Evolutionary conservation across 1,140 invertebrate genomes (phyloP), one percentile per base, ranked within the genome.

Genomic region (Wiebesia pumilae): DNA sequence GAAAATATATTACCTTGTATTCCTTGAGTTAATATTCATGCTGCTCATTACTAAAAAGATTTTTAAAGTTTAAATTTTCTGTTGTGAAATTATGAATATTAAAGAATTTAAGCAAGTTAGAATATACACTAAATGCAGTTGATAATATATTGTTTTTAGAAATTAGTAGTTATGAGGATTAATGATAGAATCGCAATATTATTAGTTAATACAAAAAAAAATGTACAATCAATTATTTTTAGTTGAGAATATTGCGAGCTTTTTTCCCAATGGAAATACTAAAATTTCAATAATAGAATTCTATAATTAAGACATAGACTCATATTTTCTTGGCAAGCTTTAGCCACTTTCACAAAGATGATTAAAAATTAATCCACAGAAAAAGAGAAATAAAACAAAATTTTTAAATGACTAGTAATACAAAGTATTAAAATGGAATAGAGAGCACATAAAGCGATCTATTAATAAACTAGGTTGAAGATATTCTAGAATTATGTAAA

Each of bases 291-390:
- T 38, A 27, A 86, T 67, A 83, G 65, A 77, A 35, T 86, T 87
- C 89, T 91, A 91, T 91, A 90, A 90, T 90, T 91, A 88, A 90
- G 85, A 80, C 86, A 87, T 89, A 91, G 91, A 90, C 82, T 91
- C 90, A 91, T 86, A 89, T 86, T 88, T 90, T 90, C 91, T 91
- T 89, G 88, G 89, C 88, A 86, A 85, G 87, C 85, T 88, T 71
- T 69, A 82, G 54, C 73, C 73, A 81, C 51, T 71, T 69, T 51
- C 27, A 75, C 16, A 65, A 73, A 85, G 65, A 77, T 58, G n/a
- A 69, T 89, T 73, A 81, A 40, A 75, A 83, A 65, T 81, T 77
- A 40, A 87, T 43, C 69, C 83, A 87, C 47, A 87, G 54, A 67
- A 21, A 83, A 88, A 78, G 33, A 73, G 35, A 54, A n/a, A 38